Evolutionary conservation across 92 coral and sea anemone species (phyloP), one percentile per base, ranked within the genome.

Genomic region (Pocillopora grandis): DNA sequence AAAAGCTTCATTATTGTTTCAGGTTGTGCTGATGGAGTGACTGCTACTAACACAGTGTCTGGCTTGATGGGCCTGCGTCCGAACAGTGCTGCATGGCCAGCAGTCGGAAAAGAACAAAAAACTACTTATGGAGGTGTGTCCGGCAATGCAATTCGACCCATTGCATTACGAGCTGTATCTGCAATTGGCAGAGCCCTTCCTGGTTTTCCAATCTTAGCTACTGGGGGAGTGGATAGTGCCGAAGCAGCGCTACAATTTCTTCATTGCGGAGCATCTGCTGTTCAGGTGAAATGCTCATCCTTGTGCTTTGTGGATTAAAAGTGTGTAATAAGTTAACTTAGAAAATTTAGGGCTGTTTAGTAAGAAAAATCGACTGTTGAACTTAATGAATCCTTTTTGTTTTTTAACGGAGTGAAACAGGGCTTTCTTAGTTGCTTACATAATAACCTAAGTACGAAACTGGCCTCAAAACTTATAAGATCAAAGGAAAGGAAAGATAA

Each of bases 71-170:
- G 99, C 31, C 70, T 96, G 23, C 84, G 87, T 65, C 91, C 92
- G 20, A 80, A 77, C 64, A 83, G 91, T 3, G 81, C 78, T 11
- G 97, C 99, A 62, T 96, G 99, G 99, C 99, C 99, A 20, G 84
- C 80, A 48, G 90, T 96, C 35, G 99, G 99, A 27, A 78, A 79
- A 23, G 97, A 92, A 70, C 64, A 87, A 76, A 89, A 73, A 75
- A 96, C 99, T 14, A 96, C 99, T 6, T 96, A 96, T 79, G 99
- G 99, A 19, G 99, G 99, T 1, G 93, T 96, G 91, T 96, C 99
- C 16, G 99, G 99, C 11, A 96, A 96, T 84, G 95, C 99, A 1
- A 96, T 96, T 62, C 97, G 99, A 14, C 99, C 99, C 56, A 94
- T 96, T 48, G 99, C 97, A 17, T 81, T 96, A 61, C 99, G 99